phyloP scores from a whole-genome alignment of 2,888 invertebrate genomes.

The Mylabris sibirica region DNA sequence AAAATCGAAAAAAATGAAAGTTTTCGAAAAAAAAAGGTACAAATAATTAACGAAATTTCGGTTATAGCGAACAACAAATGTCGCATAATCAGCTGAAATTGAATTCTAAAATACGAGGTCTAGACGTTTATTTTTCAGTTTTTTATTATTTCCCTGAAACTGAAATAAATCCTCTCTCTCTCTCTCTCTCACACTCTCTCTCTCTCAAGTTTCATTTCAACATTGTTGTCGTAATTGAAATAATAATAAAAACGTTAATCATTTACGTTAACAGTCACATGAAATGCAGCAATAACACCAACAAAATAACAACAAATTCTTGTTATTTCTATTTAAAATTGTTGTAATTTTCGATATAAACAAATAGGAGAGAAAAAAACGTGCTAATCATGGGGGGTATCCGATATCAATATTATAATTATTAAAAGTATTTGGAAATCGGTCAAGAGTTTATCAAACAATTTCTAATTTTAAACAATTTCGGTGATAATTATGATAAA shows the following conservation, averaged over 20 bases:
- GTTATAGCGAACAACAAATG: too few relatives aligned
- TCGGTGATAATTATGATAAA: not conserved
- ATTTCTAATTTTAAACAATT: slow-evolving; percentile 1
- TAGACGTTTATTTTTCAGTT: not conserved
- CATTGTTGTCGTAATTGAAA: not conserved
- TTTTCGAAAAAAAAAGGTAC: not conserved
- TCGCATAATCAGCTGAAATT: too few relatives aligned
- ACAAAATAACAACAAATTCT: not conserved
- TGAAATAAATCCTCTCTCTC: not conserved
- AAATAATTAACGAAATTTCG: not conserved
- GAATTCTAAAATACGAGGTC: not conserved
- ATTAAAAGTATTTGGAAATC: not conserved
- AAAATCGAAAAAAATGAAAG: not conserved
- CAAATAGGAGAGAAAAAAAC: not conserved
- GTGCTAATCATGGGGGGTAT: not conserved
- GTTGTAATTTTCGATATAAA: too few relatives aligned
- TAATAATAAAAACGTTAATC: not conserved
- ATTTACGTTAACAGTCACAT: not conserved
- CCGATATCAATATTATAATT: not conserved
- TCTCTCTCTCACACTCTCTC: not conserved
- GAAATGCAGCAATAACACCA: not conserved
- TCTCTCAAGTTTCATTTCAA: not conserved
- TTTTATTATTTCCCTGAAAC: not conserved
- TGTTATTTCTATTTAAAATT: not conserved
- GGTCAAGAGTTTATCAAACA: slow-evolving; percentile 5